Base-by-base conservation (phyloP, 2,113 vertebrate species). In the Daubentonia madagascariensis region DNA sequence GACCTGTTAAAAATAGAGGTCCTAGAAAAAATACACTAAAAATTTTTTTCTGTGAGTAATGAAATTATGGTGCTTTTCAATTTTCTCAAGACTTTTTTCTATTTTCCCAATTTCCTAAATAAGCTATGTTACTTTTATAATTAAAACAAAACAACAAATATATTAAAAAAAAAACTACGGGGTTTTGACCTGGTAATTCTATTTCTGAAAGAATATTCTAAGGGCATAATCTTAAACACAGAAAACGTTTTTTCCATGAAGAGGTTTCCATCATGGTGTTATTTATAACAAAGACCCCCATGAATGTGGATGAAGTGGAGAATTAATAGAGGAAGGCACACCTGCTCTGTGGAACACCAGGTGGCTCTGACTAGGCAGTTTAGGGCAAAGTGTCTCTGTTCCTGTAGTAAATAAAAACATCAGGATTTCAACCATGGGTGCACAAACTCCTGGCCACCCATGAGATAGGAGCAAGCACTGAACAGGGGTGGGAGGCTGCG, bases 131-230 rank as follows among this genome's bases (percentile, higher is more conserved):
- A 72, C 40, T 78, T 93, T 79, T 72, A 63, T 35, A 11, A 78
- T 84, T 85, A 80, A 89, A 94, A 89, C 37, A 91, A 85, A 91
- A 43, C 57, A 88, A 76, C 73, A 84, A 87, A 45, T 11, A 45
- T 11, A 67, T 52, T 52, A 68, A 68, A 8, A 68, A 20, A 30
- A 73, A 73, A 75, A 32, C 17, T 16, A 23, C 4, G 23, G 5
- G 35, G 10, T 37, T 89, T 88, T 79, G 37, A 86, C 37, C 83
- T 63, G 54, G 45, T 43, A 83, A 83, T 90, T 94, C 68, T 37
- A 40, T 70, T 81, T 92, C 75, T 96, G 61, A 75, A 63, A 89
- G 40, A 72, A 65, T 94, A 92, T 37, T 70, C 63, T 68, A 86
- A 89, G 37, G 65, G 68, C 8, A 81, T n/a, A 75, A 79, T 61